Evolutionary conservation across 2,888 invertebrate genomes (phyloP), one percentile per base, ranked within the genome.

Genomic region (Pristionchus exspectatus): DNA sequence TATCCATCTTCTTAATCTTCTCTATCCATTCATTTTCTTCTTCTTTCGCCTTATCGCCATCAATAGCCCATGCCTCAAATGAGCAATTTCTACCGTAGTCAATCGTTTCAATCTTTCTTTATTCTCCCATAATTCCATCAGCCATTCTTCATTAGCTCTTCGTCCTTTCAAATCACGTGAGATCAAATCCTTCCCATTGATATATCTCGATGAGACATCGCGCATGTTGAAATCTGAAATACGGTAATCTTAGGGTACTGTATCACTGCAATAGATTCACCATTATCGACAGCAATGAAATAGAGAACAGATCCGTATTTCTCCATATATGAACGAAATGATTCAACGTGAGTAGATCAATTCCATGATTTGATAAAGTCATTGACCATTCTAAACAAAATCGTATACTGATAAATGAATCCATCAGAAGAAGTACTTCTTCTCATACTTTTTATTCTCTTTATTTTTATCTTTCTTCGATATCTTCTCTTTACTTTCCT

Each of bases 11-110:
- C 63, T 27, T 77, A 27, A 81, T 21, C 59, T 38, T 63, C 38
- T 33, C 50, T 12, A 77, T 77, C 88, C 88, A 88, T 59, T 81
- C 88, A 33, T 88, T 56, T 3, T 88, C 63, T 24, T 88, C 88
- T 54, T 38, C 27, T 27, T 21, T n/a, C 18, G n/a, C 18, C 38
- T 1, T 63, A n/a, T 3, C 44, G 2, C 18, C 21, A 86, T 86
- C 86, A 21, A 27, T 16, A 10, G 24, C 54, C 86, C 86, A 86
- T 24, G n/a, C 30, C 86, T 86, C 5, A 84, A 66, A 86, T 77
- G 44, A 77, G 24, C 4, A 33, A 77, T 69, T 33, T 18, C 24
- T 81, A 9, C 4, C 9, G 7, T 27, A 9, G n/a, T n/a, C 24
- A 10, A 77, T 18, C 24, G 9, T 7, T 50, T 81, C 14, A 24